Evolutionary conservation across 2,888 invertebrate genomes (phyloP).

Genomic region (Cosmia pyralina): DNA sequence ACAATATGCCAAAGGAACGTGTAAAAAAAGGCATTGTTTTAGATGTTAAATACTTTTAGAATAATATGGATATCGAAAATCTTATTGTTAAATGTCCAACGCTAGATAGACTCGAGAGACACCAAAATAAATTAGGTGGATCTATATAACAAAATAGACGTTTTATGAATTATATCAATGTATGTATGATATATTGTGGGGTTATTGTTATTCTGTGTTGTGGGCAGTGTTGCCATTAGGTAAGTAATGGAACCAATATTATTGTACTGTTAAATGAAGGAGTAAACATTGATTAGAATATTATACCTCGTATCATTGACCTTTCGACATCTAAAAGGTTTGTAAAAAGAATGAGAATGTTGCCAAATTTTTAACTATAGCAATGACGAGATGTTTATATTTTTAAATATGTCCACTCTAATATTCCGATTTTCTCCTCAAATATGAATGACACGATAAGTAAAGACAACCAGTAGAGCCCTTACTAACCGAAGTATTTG

Average conservation of each 20-base stretch:
- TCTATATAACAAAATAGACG: constrained; percentile 62
- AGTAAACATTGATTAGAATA: constrained; percentile 62
- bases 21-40: constrained; percentile 69
- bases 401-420: constrained; percentile 71
- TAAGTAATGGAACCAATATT: constrained; percentile 70
- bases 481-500: constrained; percentile 7
- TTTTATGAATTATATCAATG: constrained; percentile 67
- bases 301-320: constrained; percentile 59
- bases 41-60: constrained; percentile 66
- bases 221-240: constrained; percentile 70
- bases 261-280: constrained; percentile 61
- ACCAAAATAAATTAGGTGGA: constrained; percentile 70
- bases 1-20: constrained; percentile 71
- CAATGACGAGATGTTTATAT: constrained; percentile 70
- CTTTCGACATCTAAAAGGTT: constrained; percentile 56
- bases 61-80: constrained; percentile 63
- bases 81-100: constrained; percentile 69
- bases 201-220: constrained; percentile 70
- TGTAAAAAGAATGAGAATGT: constrained; percentile 70
- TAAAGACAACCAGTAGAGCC: constrained; percentile 32
- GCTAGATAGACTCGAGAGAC: constrained; percentile 73
- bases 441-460: constrained; percentile 46
- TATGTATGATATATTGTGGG: constrained; percentile 66
- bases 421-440: constrained; percentile 55
- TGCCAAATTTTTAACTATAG: constrained; percentile 80